phyloP scores from a whole-genome alignment of 1,140 invertebrate species.

The Drosophila pseudoananassae region DNA sequence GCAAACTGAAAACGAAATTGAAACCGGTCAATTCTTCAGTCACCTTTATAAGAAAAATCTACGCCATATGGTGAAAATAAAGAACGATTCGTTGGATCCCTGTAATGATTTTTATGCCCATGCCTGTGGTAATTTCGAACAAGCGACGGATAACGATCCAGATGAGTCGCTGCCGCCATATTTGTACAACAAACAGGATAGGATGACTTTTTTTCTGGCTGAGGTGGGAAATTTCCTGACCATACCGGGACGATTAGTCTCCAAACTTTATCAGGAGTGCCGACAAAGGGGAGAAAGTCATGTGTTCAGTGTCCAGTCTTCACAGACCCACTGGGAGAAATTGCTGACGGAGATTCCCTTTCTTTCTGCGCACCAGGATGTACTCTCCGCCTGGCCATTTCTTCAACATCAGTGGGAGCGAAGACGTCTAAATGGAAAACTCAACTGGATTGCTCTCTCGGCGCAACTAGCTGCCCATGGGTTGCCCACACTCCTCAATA shows the following conservation, averaged over 20 bases:
- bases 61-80: conserved; percentile 49
- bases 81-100: conserved; percentile 50
- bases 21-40: conserved; percentile 50
- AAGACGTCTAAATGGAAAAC: conserved; percentile 24
- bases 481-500: conserved; percentile 58
- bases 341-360: conserved; percentile 60
- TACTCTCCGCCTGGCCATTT: conserved; percentile 60
- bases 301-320: neutral
- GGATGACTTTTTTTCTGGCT: conserved; percentile 65
- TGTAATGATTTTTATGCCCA: conserved; percentile 75
- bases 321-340: conserved; percentile 27
- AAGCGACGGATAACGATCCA: neutral
- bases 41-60: conserved; percentile 59
- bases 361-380: conserved; percentile 26
- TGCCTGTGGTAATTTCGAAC: conserved; percentile 64
- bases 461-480: conserved; percentile 72
- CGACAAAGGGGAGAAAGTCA: conserved; percentile 12
- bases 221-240: conserved; percentile 58
- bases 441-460: conserved; percentile 66
- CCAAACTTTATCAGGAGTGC: conserved; percentile 61
- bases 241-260: conserved; percentile 42
- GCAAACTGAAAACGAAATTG: conserved; percentile 15
- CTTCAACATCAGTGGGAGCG: conserved; percentile 62
- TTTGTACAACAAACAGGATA: conserved; percentile 73
- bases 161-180: conserved; percentile 61